Evolutionary conservation across 2,113 vertebrate species (phyloP).

Genomic region (Gallinago paraguaiae): DNA sequence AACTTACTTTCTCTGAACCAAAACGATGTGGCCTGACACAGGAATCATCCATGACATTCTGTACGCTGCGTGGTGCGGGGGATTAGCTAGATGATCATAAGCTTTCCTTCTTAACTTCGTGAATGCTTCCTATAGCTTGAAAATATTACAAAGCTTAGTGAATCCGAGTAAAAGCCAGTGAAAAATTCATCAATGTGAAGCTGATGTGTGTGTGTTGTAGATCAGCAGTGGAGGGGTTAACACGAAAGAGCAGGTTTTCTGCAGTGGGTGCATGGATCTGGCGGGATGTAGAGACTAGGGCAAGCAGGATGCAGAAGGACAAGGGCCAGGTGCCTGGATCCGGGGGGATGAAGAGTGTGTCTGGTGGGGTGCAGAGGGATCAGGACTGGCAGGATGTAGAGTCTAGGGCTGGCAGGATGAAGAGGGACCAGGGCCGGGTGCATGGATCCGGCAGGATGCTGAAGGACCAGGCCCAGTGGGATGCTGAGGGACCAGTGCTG

Average conservation of each 20-base stretch:
- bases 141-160: not conserved
- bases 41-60: not conserved
- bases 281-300: too few species aligned
- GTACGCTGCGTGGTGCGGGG: too few species aligned
- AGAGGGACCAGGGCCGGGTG: too few species aligned
- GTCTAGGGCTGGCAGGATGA: too few species aligned
- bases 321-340: too few species aligned
- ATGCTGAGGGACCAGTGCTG: too few species aligned
- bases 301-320: too few species aligned
- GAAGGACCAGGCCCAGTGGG: too few species aligned
- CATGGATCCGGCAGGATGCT: too few species aligned
- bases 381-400: too few species aligned
- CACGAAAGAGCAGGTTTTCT: not conserved
- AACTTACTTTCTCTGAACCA: not conserved
- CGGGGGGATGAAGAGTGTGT: too few species aligned
- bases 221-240: not conserved
- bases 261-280: not conserved
- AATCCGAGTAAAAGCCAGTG: not conserved
- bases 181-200: not conserved
- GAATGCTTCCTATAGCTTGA: not conserved
- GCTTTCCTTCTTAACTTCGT: not conserved
- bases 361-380: too few species aligned
- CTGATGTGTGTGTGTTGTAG: not conserved
- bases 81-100: not conserved
- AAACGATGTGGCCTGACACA: not conserved